Evolutionary conservation across 2,888 invertebrate genomes (phyloP).

Genomic region (Xanthia togata): DNA sequence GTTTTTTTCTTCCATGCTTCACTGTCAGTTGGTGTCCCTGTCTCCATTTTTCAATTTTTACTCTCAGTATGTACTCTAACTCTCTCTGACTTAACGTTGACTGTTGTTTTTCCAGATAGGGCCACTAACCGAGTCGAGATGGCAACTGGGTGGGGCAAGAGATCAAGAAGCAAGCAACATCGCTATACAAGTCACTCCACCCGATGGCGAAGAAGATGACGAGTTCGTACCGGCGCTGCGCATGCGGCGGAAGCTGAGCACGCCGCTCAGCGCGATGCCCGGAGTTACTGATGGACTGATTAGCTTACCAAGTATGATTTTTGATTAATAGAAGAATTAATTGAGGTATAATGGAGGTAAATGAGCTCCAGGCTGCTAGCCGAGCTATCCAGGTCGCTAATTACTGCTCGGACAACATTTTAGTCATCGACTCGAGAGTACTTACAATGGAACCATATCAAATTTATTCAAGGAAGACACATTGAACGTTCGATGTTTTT

Average conservation of each 20-base stretch:
- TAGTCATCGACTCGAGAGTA: too few relatives aligned
- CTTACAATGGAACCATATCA: not conserved
- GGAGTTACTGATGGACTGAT: slow-evolving; percentile 76
- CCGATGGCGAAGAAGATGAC: slow-evolving; percentile 86
- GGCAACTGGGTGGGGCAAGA: slow-evolving; percentile 77
- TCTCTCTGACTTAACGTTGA: not conserved
- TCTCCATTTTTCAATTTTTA: not conserved
- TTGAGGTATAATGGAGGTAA: not conserved
- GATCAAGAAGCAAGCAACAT: slow-evolving; percentile 80
- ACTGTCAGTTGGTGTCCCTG: not conserved
- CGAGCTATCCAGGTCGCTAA: not conserved
- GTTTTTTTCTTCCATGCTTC: not conserved
- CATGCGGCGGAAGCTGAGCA: slow-evolving; percentile 84
- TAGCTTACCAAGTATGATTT: slow-evolving; percentile 71
- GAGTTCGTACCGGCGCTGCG: slow-evolving; percentile 82
- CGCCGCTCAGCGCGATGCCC: slow-evolving; percentile 82
- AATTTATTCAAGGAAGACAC: not conserved
- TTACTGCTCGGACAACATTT: not conserved
- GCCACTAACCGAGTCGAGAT: slow-evolving; percentile 81
- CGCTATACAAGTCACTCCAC: slow-evolving; percentile 87
- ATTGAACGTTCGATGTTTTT: not conserved
- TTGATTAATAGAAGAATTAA: not conserved
- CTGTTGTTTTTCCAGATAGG: slow-evolving; percentile 79
- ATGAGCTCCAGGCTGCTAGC: too few relatives aligned
- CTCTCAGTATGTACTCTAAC: not conserved